Conservation (phyloP, 23 tunicate genomes). For the Corella eumyota region DNA sequence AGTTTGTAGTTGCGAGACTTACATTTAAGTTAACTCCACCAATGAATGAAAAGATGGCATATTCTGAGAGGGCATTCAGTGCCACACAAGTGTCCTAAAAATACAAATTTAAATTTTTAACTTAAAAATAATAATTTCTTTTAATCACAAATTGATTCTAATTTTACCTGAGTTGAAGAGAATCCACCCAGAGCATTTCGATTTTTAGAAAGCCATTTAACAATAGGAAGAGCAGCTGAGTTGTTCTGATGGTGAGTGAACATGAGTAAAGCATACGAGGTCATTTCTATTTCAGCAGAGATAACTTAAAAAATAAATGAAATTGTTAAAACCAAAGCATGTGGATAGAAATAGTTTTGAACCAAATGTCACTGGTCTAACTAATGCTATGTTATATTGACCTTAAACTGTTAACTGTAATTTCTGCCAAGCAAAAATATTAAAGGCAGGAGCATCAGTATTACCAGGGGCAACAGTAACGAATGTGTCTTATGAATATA, state of each 20-base stretch:
- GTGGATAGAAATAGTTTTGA: no score
- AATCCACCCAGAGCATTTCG: conserved; percentile 90
- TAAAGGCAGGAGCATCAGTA: no score
- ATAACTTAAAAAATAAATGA: conserved; percentile 22
- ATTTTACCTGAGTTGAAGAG: conserved; percentile 78
- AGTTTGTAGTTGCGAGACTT: conserved; percentile 33
- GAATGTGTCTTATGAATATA: no score
- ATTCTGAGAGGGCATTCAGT: conserved; percentile 84
- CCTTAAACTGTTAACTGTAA: no score
- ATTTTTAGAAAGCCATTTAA: conserved; percentile 75
- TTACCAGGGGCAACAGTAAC: no score
- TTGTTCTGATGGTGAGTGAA: conserved; percentile 33
- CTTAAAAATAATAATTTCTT: not conserved
- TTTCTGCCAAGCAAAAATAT: no score
- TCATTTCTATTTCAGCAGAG: conserved; percentile 93
- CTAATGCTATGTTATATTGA: no score
- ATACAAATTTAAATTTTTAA: not conserved
- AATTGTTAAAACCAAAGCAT: not conserved
- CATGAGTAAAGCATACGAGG: conserved; percentile 87
- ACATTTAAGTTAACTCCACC: conserved; percentile 66
- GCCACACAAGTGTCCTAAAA: conserved; percentile 93
- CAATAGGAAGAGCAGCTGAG: conserved; percentile 69
- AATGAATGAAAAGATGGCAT: conserved; percentile 71
- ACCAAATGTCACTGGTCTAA: no score
- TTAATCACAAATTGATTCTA: not conserved